phyloP scores from a whole-genome alignment of 2,888 invertebrate species.

The Embidobia sp. region DNA sequence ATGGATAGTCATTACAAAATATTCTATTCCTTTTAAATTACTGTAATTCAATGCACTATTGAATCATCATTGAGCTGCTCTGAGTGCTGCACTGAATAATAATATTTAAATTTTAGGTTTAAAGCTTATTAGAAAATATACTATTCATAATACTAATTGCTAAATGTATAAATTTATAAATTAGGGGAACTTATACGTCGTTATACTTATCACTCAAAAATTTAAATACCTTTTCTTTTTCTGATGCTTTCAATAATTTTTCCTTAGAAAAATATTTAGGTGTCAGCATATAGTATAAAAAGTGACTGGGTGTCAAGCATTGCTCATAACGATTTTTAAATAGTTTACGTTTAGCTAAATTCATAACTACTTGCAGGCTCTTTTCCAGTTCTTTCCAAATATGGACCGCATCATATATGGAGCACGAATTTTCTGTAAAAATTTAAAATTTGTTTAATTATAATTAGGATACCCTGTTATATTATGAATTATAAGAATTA shows the following conservation, averaged over 20 bases:
- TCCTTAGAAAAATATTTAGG: background rate
- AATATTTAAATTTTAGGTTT: no score
- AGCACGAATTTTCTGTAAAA: slow-evolving; percentile 23
- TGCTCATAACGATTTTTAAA: slow-evolving; percentile 14
- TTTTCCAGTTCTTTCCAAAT: slow-evolving; percentile 30
- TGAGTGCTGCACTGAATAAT: no score
- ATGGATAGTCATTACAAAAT: no score
- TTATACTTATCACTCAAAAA: slow-evolving; percentile 7
- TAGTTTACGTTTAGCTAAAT: slow-evolving; percentile 4
- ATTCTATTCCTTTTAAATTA: no score
- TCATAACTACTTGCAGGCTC: background rate
- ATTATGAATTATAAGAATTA: background rate
- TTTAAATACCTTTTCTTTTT: background rate
- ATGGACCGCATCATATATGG: slow-evolving; percentile 34
- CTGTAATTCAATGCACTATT: no score
- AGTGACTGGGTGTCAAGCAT: background rate
- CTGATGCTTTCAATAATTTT: background rate
- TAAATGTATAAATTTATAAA: no score
- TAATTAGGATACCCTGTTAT: no score
- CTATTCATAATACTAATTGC: no score
- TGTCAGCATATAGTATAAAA: background rate
- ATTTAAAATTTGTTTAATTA: no score
- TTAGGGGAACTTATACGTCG: background rate
- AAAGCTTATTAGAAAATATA: no score
- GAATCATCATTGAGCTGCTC: no score